These are phyloP conservation scores for Trissonchulus latispiculum DNA, from an alignment of 2,888 invertebrate species.

Conservation along the genomic window DNA sequence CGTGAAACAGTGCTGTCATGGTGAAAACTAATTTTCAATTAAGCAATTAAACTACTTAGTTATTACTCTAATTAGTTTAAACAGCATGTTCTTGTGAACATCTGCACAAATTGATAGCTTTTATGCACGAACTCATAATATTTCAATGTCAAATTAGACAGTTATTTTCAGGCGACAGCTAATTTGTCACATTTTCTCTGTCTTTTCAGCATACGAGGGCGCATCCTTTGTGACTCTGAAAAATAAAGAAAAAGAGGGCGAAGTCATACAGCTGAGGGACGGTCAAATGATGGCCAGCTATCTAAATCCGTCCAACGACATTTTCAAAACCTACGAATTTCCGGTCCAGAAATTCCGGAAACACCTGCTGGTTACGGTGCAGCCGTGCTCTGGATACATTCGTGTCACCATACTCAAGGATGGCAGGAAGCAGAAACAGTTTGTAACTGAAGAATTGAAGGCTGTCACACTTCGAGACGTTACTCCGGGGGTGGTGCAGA, in stretches of 20 bases:
- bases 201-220: conserved; percentile 32
- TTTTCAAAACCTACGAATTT: conserved; percentile 18
- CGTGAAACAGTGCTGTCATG: no score
- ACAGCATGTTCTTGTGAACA: no score
- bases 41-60: no score
- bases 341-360: conserved; percentile 9
- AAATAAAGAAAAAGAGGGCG: not conserved
- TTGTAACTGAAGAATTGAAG: conserved; percentile 30
- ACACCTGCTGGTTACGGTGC: conserved; percentile 4
- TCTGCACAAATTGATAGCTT: no score
- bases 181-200: not conserved
- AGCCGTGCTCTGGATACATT: conserved; percentile 23
- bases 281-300: conserved; percentile 20
- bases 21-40: no score
- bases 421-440: conserved; percentile 43
- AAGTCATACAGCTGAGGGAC: conserved; percentile 9
- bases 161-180: no score
- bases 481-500: conserved; percentile 13
- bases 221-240: conserved; percentile 32
- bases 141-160: no score
- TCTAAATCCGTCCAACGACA: conserved; percentile 17
- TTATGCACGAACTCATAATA: no score
- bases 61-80: no score
- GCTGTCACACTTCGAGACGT: conserved; percentile 13
- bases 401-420: conserved; percentile 30